Base-by-base conservation (phyloP, 2,888 invertebrate species). In the Phasia obesa region DNA sequence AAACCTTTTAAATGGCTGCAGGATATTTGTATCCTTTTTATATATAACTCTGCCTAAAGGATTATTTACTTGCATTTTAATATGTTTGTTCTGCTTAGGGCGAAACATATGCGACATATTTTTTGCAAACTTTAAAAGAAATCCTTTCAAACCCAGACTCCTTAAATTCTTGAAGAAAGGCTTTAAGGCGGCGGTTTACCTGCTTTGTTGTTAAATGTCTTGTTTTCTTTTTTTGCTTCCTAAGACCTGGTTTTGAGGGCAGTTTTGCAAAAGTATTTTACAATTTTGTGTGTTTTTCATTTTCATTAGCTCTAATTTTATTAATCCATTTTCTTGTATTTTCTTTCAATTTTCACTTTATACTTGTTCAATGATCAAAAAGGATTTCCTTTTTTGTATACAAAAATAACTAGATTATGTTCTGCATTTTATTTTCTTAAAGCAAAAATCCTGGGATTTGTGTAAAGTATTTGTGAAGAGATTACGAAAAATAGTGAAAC, bases 11-110 rank as follows among this genome's bases (percentile, higher is more conserved):
- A 47, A 27, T 9, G 21, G 3, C 21, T 31, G 2, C 9, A 21
- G 44, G 4, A 19, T 15, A 55, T 27, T 11, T 19, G 27, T 47
- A 31, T 31, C n/a, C 15, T 57, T 17, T 42, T 25, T 57, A 2
- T 17, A 2, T 23, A 17, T 35, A 9, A 35, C 35, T 17, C 1
- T 19, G 19, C 7, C 17, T 27, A 57, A 69, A 42, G 57, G 57
- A 55, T 70, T 47, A 23, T 25, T 53, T 49, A 42, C 44, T 51
- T 49, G 21, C 44, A 47, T 53, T 78, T 86, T 84, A 87, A 86
- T 84, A 86, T 88, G 85, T 88, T 87, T 87, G 85, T 82, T 25
- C 51, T 59, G 31, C 55, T 62, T 35, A 44, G 59, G 85, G 62
- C 74, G 70, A 71, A 49, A 2, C 15, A 25, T 35, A 11, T 38